Base-by-base conservation (phyloP, 1,140 invertebrate genomes). In the Cotesia typhae region DNA sequence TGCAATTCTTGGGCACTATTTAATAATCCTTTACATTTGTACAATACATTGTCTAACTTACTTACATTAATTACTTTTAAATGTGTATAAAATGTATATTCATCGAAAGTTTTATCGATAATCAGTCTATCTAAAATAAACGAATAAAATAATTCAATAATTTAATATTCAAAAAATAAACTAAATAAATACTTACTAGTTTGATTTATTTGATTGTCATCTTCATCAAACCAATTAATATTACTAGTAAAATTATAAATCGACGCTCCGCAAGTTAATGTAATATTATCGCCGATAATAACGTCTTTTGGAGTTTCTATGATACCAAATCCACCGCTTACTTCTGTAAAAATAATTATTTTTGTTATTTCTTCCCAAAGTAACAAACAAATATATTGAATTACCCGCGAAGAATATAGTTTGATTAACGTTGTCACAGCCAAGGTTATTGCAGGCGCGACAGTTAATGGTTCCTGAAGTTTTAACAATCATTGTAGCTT, bases 201-300 rank as follows among this genome's bases (percentile, higher is more conserved):
- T 60, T 75, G 66, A 4, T 9, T 4, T 10, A 79, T 41, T 4
- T 64, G 35, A 5, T 12, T 14, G 4, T 75, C 20, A 14, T 71
- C 57, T 2, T 73, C 61, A 20, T 81, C 65, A 17, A 73, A 78
- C 89, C 89, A 90, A 35, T 74, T 57, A 9, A 90, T 72, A 2
- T 83, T 71, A 28, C 80, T 73, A 4, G 85, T 82, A 51, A 86
- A 90, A 75, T 89, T 88, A 67, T 90, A 89, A 35, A 87, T 80
- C 2, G 89, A 86, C 3, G 88, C 90, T 4, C 84, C 87, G 77
- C 91, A 92, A 5, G 81, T 86, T 2, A 91, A 65, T 35, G 76
- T 81, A 3, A 90, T 59, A 59, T 88, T 75, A 72, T 92, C 90
- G 1, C 88, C 89, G 36, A 78, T 81, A 1, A 89, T 87, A 9